Base-by-base conservation (phyloP, 1,140 invertebrate species). In the Marisa cornuarietis region DNA sequence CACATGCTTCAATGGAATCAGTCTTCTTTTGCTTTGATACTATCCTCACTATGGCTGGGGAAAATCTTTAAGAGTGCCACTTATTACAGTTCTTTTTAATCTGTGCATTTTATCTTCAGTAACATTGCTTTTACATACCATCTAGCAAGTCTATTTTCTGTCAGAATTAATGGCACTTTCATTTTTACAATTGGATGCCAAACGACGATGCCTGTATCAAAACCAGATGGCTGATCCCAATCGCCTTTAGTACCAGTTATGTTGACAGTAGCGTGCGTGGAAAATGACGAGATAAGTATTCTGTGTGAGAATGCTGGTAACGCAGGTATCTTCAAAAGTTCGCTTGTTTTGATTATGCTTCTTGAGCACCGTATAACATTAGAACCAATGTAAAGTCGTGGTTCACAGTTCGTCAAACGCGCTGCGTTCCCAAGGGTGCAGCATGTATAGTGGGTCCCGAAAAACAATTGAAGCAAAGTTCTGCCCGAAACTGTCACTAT, bases 121-220 rank as follows among this genome's bases (percentile, higher is more conserved):
- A 3, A 76, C n/a, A 54, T 78, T 24, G 20, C 22, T 51, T 71
- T 26, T 82, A 20, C 61, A 71, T 85, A 89, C 88, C 88, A 89
- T 65, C 82, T 81, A 18, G 83, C 80, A 49, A 82, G 9, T 51
- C 83, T 85, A 76, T 83, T 83, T 52, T 83, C 78, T 20, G 81
- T 83, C 42, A 90, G 72, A 81, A 90, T 84, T 2, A 91, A 78
- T 58, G 88, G 87, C 58, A 85, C 85, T 81, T 88, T 90, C 66
- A 81, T 79, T 69, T 84, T 87, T 16, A 83, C 85, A 20, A 89
- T 42, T 62, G 83, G 79, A 76, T 91, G 89, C 80, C 89, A 91
- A 24, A 90, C 72, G 62, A 78, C 82, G 54, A 91, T 86, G 22
- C 86, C 86, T 63, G 88, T 87, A 49, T 87, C 85, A 73, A 75